phyloP scores from a whole-genome alignment of 2,888 invertebrate species.

The Tachystola acroxantha region DNA sequence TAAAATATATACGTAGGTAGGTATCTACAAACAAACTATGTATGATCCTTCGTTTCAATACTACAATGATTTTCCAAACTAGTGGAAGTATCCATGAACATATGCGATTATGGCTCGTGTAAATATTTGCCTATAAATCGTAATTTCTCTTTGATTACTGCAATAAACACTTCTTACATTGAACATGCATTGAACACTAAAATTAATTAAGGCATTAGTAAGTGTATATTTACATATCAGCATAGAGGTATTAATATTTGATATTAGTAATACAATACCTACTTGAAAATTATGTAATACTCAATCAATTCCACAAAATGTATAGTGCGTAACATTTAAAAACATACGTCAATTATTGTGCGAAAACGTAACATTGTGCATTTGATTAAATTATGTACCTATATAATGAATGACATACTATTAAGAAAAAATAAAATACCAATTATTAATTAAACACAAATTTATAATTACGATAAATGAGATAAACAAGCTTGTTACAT shows the following conservation, averaged over 20 bases:
- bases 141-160: too few species aligned
- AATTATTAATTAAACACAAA: neutral
- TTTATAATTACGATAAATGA: neutral
- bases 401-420: too few species aligned
- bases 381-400: conserved; percentile 32
- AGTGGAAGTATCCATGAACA: too few species aligned
- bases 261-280: neutral
- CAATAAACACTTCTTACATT: too few species aligned
- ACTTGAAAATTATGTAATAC: neutral
- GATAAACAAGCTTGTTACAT: neutral
- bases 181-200: too few species aligned
- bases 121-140: too few species aligned
- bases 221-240: too few species aligned
- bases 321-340: neutral
- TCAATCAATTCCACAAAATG: conserved; percentile 1
- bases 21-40: too few species aligned
- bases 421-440: neutral
- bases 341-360: conserved; percentile 6
- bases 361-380: neutral
- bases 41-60: neutral
- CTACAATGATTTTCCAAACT: neutral
- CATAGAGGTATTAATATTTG: neutral
- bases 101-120: too few species aligned
- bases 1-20: too few species aligned
- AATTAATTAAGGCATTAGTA: too few species aligned